These are phyloP conservation scores for Agonum fuliginosum DNA, from an alignment of 2,888 invertebrate species.

Conservation along the genomic window DNA sequence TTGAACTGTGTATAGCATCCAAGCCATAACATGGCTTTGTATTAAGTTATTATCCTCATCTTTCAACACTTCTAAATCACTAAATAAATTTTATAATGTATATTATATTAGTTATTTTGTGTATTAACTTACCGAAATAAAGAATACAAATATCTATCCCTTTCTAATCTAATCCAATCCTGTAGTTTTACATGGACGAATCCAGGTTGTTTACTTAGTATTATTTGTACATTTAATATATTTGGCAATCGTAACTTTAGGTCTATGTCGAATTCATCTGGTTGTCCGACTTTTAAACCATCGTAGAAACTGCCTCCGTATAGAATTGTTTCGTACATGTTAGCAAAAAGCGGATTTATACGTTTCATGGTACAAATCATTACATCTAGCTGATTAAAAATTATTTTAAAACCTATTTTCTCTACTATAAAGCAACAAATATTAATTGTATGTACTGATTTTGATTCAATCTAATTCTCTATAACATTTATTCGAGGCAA, in stretches of 20 bases:
- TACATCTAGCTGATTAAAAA: constrained; percentile 57
- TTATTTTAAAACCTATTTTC: too few relatives aligned
- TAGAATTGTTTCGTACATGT: constrained; percentile 67
- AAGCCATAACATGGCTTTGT: constrained; percentile 74
- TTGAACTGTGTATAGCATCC: constrained; percentile 75
- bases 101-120: background rate
- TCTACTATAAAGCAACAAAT: too few relatives aligned
- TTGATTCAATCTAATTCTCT: too few relatives aligned
- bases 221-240: constrained; percentile 70
- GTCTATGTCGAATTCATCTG: constrained; percentile 79
- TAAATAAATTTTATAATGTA: background rate
- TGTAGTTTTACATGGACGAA: constrained; percentile 73
- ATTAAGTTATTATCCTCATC: constrained; percentile 71
- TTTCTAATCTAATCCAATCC: constrained; percentile 14
- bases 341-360: constrained; percentile 67
- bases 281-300: constrained; percentile 75
- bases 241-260: constrained; percentile 75
- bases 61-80: background rate
- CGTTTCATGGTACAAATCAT: constrained; percentile 68
- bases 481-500: too few relatives aligned
- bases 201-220: constrained; percentile 70
- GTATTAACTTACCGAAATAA: background rate
- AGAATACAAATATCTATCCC: background rate
- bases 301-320: constrained; percentile 79
- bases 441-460: too few relatives aligned